Conservation (phyloP, 2,113 vertebrate species). For the Odocoileus hemionus region DNA sequence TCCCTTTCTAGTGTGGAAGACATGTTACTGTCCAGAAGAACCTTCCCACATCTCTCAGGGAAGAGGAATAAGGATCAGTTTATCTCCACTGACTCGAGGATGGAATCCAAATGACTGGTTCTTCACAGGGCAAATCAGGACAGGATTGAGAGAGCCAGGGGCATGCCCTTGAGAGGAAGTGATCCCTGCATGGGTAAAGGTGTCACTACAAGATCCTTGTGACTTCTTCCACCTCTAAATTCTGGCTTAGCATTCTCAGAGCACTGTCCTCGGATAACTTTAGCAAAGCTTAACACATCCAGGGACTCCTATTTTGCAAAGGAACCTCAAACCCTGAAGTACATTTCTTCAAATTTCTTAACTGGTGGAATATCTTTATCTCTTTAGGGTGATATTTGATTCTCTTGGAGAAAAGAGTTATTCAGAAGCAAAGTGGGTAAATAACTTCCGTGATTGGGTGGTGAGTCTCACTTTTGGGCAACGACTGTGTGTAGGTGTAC, state of each 20-base stretch:
- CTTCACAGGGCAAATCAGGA: not conserved
- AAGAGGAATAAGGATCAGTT: not conserved
- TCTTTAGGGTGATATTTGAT: not conserved
- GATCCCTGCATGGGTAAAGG: not conserved
- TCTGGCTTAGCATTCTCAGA: not conserved
- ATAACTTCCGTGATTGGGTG: not conserved
- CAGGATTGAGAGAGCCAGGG: not conserved
- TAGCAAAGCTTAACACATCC: not conserved
- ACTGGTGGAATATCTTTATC: not conserved
- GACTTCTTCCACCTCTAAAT: not conserved
- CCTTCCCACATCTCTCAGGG: not conserved
- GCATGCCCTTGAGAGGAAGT: not conserved
- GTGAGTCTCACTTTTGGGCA: not conserved
- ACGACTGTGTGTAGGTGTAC: not conserved
- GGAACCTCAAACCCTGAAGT: not conserved
- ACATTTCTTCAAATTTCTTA: not conserved
- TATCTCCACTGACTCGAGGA: not conserved
- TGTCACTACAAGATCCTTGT: no score
- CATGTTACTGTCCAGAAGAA: not conserved
- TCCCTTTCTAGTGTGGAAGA: not conserved
- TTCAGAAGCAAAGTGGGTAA: not conserved
- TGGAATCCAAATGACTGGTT: not conserved
- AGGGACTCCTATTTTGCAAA: not conserved
- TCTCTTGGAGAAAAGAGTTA: not conserved
- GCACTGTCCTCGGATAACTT: not conserved